phyloP scores from a whole-genome alignment of 2,888 invertebrate genomes.

The Malachius bipustulatus region DNA sequence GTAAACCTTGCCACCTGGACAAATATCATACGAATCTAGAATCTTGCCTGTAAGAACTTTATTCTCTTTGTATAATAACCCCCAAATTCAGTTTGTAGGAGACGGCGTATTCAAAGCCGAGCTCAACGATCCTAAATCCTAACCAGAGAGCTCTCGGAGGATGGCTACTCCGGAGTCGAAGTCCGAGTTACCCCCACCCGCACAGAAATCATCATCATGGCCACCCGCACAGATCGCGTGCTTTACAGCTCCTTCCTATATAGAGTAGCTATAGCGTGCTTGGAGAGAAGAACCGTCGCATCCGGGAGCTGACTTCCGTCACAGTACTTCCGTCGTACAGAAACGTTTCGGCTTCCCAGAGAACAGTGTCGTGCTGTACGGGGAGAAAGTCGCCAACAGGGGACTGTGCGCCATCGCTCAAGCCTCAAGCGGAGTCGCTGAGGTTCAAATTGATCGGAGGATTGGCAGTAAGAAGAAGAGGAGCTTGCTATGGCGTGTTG shows the following conservation, averaged over 20 bases:
- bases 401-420: conserved; percentile 99
- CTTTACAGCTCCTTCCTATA: too few species aligned
- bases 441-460: conserved; percentile 98
- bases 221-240: too few species aligned
- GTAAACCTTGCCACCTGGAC: too few species aligned
- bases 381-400: conserved; percentile 96
- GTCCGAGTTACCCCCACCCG: conserved; percentile 92
- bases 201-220: conserved; percentile 98
- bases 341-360: conserved; percentile 96
- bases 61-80: too few species aligned
- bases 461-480: conserved; percentile 59
- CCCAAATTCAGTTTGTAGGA: conserved; percentile 98
- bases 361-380: conserved; percentile 92
- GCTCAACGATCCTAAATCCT: conserved; percentile 97
- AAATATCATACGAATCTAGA: too few species aligned
- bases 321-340: conserved; percentile 95
- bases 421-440: conserved; percentile 94
- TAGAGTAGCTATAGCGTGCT: too few species aligned
- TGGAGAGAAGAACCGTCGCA: too few species aligned
- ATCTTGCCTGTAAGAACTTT: too few species aligned
- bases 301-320: conserved; percentile 96
- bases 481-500: conserved; percentile 98
- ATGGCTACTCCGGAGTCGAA: too few species aligned
- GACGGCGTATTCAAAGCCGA: conserved; percentile 99
- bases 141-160: conserved; percentile 94